Conservation (phyloP, 2,888 invertebrate genomes). For the Diloba caeruleocephala region DNA sequence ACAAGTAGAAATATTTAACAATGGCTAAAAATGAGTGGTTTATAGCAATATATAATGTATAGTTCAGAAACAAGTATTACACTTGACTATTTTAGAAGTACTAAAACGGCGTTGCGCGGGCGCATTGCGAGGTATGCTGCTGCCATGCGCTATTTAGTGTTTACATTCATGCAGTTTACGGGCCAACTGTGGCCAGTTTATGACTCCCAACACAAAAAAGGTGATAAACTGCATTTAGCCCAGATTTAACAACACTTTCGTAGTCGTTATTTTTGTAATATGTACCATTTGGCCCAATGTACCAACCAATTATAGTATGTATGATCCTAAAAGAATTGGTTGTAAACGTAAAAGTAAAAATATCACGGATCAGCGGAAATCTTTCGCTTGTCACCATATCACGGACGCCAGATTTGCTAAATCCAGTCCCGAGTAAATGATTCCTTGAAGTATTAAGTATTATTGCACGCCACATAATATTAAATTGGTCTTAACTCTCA, state of each 20-base stretch:
- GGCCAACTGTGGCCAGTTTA: conserved; percentile 51
- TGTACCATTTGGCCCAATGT: no score
- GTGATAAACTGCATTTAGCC: neutral
- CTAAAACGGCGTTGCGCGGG: conserved; percentile 50
- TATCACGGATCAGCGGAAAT: conserved; percentile 14
- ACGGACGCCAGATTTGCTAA: conserved; percentile 14
- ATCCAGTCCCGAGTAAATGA: conserved; percentile 1
- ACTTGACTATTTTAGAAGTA: conserved; percentile 56
- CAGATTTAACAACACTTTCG: conserved; percentile 3
- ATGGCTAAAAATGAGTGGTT: no score
- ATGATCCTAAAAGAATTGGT: neutral
- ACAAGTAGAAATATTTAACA: no score
- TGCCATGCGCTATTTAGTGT: conserved; percentile 49
- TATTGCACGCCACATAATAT: conserved; percentile 7
- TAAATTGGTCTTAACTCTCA: neutral
- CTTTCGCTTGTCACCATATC: conserved; percentile 5
- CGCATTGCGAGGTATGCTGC: conserved; percentile 42
- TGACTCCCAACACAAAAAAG: conserved; percentile 34
- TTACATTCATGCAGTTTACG: conserved; percentile 60
- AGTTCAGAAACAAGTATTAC: conserved; percentile 48
- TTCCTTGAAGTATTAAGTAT: conserved; percentile 16
- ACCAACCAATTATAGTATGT: neutral
- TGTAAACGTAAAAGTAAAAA: no score
- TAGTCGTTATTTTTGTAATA: neutral
- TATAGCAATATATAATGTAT: no score